Evolutionary conservation across 2,888 invertebrate species (phyloP), one percentile per base, ranked within the genome.

Genomic region (Miltochrista miniata): DNA sequence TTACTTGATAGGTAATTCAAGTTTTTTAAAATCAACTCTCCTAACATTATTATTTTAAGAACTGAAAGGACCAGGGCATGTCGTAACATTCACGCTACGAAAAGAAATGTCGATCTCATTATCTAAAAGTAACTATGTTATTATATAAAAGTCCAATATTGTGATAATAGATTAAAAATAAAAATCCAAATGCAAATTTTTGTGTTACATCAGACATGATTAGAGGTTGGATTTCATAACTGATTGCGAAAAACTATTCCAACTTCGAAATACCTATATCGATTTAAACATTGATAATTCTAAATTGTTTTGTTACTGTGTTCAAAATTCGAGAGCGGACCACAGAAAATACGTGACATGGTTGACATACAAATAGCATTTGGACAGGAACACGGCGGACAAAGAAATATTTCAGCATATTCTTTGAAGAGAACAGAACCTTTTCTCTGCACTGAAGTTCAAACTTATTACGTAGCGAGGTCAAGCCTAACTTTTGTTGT

Each of bases 301-400:
- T 24, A 49, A 61, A 61, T 62, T 57, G 57, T 60, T 61, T 49
- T 18, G 48, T 54, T 35, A 36, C 41, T 53, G 42, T 43, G 61
- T 57, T 61, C 58, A 62, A 51, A 24, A 24, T 24, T 24, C 5
- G 18, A 24, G 18, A 24, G 18, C 5, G 18, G 18, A 66, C 59
- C 62, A 57, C 64, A 61, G n/a, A n/a, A n/a, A 59, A 70, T 61
- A 52, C 69, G 70, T 70, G 81, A 81, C 81, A 79, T 61, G 73
- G 54, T 69, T 79, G 79, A 75, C 81, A 80, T 79, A 80, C 79
- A 80, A 79, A 73, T 81, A 81, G 72, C 78, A 84, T 84, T 84
- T 82, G 69, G 75, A 73, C 68, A 74, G 69, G 76, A 79, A 78
- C 72, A 69, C 67, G 53, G 56, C 54, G 64, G 78, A 81, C 81